Conservation (phyloP, 2,797 vertebrate species). For the Neoniphon sammara region DNA sequence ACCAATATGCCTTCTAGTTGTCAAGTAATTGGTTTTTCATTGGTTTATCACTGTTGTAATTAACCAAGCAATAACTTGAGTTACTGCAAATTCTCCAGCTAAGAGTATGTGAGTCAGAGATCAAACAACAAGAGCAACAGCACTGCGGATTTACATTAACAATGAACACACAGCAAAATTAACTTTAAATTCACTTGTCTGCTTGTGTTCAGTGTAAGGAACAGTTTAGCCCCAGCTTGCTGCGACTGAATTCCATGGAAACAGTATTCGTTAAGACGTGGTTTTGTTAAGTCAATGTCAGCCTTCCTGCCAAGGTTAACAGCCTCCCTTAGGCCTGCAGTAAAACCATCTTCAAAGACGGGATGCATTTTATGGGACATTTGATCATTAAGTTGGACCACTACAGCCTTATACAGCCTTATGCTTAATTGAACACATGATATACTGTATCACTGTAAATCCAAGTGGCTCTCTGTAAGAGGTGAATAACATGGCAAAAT, state of each 20-base stretch:
- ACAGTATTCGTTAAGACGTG: constrained; percentile 9
- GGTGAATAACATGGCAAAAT: constrained; percentile 1
- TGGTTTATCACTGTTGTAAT: too few species aligned
- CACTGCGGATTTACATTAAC: too few species aligned
- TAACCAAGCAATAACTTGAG: too few species aligned
- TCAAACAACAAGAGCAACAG: too few species aligned
- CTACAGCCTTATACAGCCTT: constrained; percentile 40
- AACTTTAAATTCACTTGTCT: not conserved
- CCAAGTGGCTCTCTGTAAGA: not conserved
- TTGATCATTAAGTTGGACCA: constrained; percentile 41
- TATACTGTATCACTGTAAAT: constrained; percentile 33
- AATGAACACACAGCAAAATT: too few species aligned
- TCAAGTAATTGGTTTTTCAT: not conserved
- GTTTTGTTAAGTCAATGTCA: constrained; percentile 44
- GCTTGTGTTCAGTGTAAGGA: not conserved
- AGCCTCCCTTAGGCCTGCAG: constrained; percentile 35
- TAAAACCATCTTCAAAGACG: constrained; percentile 63
- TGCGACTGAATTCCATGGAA: not conserved
- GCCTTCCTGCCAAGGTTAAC: constrained; percentile 62
- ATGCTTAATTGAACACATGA: constrained; percentile 52
- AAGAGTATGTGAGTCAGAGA: too few species aligned
- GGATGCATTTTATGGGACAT: constrained; percentile 55
- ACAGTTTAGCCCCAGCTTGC: not conserved
- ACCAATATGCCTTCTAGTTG: not conserved
- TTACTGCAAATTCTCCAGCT: too few species aligned